Base-by-base conservation (phyloP, 1,140 invertebrate species). In the Heterodera carotae region DNA sequence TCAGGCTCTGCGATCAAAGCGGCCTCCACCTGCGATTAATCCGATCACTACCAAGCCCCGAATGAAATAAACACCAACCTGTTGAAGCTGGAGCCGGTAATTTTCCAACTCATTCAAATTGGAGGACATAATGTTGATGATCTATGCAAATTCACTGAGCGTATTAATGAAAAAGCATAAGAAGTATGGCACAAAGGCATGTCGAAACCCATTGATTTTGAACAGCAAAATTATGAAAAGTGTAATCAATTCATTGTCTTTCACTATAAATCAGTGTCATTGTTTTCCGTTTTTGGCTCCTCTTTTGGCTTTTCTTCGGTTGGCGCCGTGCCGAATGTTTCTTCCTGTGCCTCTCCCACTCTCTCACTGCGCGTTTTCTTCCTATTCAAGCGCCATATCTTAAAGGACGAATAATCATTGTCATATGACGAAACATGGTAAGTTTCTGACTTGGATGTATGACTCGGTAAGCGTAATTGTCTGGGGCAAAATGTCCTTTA, bases 381-480 rank as follows among this genome's bases (percentile, higher is more conserved):
- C 36, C 71, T 15, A 72, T 84, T 84, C 60, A 84, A 66, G 18
- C 76, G 48, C 83, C 83, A 84, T 56, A 85, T 73, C 76, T 78
- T 43, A 43, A 2, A 6, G 6, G 39, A 43, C 39, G 43, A 70
- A 69, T 80, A 34, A 69, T 36, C 22, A 53, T 0, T 0, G 0
- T 43, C 53, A 75, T 76, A 77, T 18, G 25, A 68, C 22, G 15
- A 80, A 80, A 31, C 29, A 53, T 25, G 2, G 31, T 3, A 78
- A 76, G 33, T 15, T 71, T 12, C 59, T 33, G 91, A 80, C 90
- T 90, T 99, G 97, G 87, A 99, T 97, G 84, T 99, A 99, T 15
- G 95, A 95, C 90, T 99, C 97, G 10, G 96, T 97, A 7, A 99
- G 90, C 0, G 97, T 98, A 77, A 99, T 98, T 95, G 99, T 99